These are phyloP conservation scores for Sarcophaga subvicina DNA, from an alignment of 2,888 invertebrate species.

Conservation along the genomic window DNA sequence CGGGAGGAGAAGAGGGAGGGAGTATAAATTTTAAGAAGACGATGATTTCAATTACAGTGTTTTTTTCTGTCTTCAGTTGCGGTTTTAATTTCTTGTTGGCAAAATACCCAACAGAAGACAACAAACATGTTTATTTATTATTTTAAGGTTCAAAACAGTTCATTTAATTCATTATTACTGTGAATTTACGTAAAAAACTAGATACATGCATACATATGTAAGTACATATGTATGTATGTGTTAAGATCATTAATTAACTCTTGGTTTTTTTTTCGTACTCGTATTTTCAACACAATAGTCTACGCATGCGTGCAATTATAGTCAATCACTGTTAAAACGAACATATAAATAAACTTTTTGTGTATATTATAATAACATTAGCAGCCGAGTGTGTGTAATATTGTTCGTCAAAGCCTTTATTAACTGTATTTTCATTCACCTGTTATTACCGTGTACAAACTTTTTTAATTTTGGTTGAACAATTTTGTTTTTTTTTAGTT, in stretches of 20 bases:
- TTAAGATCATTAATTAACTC: conserved; percentile 29
- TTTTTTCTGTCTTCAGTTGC: background rate
- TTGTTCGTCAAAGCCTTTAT: background rate
- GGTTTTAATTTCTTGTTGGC: conserved; percentile 16
- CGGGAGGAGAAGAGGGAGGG: background rate
- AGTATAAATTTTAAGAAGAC: background rate
- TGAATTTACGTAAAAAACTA: conserved; percentile 8
- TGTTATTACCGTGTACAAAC: no score
- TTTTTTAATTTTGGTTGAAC: background rate
- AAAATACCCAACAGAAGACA: conserved; percentile 1
- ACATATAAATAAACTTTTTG: background rate
- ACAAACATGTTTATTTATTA: background rate
- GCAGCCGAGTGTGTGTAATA: background rate
- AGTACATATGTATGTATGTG: conserved; percentile 9
- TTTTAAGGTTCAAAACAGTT: conserved; percentile 60
- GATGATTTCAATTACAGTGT: conserved; percentile 7
- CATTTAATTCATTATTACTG: conserved; percentile 27
- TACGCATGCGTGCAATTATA: conserved; percentile 44
- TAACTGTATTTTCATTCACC: background rate
- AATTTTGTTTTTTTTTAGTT: background rate
- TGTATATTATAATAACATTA: no score
- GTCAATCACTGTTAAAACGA: background rate
- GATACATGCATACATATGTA: background rate
- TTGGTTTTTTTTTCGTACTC: background rate
- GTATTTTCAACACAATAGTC: conserved; percentile 24